phyloP scores from a whole-genome alignment of 2,888 invertebrate species.

The Erynnis tages region DNA sequence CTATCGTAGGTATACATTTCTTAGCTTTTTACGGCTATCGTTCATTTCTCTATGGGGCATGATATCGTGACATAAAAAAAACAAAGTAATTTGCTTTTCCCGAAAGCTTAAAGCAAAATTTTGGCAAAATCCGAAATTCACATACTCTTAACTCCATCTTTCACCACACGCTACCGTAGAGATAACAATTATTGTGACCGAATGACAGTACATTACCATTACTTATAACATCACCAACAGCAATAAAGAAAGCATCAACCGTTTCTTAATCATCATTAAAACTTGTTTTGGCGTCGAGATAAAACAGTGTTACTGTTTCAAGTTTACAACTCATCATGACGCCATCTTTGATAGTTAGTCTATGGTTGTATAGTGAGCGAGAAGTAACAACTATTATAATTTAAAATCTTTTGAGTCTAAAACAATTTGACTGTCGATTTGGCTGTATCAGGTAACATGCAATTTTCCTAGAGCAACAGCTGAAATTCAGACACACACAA shows the following conservation, averaged over 20 bases:
- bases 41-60: no score
- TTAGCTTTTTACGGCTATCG: no score
- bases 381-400: background rate
- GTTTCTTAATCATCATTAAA: conserved; percentile 58
- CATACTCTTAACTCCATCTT: background rate
- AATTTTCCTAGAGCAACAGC: no score
- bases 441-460: no score
- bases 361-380: background rate
- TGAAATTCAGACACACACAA: no score
- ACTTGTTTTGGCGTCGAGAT: conserved; percentile 59
- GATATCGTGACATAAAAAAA: no score
- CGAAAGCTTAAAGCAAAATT: background rate
- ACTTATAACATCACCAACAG: conserved; percentile 2
- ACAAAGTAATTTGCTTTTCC: no score
- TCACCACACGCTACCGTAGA: background rate
- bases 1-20: no score
- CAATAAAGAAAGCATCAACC: conserved; percentile 24
- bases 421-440: no score
- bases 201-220: background rate
- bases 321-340: conserved; percentile 23
- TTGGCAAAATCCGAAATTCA: background rate
- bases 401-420: no score
- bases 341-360: background rate
- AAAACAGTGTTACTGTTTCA: conserved; percentile 14
- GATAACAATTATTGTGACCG: background rate